Base-by-base conservation (phyloP, 2,888 invertebrate genomes). In the Hermaeophaga mercurialis region DNA sequence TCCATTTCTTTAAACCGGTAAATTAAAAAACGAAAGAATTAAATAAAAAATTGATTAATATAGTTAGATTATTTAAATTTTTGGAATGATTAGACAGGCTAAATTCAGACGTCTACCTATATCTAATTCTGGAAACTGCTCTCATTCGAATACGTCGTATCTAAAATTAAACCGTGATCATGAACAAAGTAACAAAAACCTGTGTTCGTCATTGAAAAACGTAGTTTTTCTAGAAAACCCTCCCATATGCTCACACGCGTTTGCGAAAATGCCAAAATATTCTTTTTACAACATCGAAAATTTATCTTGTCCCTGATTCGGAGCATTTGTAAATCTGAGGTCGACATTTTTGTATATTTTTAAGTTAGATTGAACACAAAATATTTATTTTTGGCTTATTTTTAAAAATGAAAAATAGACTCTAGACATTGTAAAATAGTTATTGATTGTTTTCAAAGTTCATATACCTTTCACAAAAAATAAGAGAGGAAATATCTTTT, bases 61-160 rank as follows among this genome's bases (percentile, higher is more conserved):
- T n/a, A n/a, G n/a, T n/a, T n/a, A n/a, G n/a, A n/a, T n/a, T n/a
- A n/a, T n/a, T n/a, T n/a, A 19, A 19, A 41, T 41, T 41, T 41
- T 41, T 41, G 19, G 41, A 22, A 41, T 41, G 22, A 41, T 19
- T 41, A 41, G 41, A 41, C 41, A 12, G 4, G 43, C 24, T 14
- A 14, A 4, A 43, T 22, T 43, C 43, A 26, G 26, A 43, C 12
- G 24, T 19, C 47, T 34, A 19, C 22, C 47, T 41, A 41, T 11
- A 28, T 43, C 52, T 52, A 52, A 52, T 43, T 52, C 34, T 52
- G 52, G 52, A 52, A 34, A 52, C 52, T 11, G 44, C 43, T 33
- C 22, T 33, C 31, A 52, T 43, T 43, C 26, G 24, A 33, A 52
- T 48, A 9, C 43, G 34, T 44, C 15, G 31, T 14, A 15, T 43